phyloP scores from a whole-genome alignment of 2,797 vertebrate species.

The Glyptemys insculpta region DNA sequence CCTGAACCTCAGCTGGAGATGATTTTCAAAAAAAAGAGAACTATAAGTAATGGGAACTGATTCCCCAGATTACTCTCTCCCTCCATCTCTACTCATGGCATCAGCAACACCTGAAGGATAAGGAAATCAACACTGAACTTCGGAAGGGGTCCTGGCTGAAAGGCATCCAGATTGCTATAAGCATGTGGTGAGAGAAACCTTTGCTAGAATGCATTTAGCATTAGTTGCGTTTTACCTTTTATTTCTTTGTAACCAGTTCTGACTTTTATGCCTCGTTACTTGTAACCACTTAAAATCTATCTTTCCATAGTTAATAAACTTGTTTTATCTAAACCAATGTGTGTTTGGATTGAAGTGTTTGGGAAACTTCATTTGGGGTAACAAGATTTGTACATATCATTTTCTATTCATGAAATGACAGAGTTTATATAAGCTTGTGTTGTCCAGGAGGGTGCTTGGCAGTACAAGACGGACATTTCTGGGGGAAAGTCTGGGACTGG shows the following conservation, averaged over 20 bases:
- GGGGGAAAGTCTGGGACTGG: background rate
- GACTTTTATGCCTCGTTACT: background rate
- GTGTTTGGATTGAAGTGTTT: background rate
- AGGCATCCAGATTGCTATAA: background rate
- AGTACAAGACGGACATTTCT: background rate
- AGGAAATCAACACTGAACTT: background rate
- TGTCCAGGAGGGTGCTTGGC: background rate
- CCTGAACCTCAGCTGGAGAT: background rate
- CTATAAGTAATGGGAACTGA: background rate
- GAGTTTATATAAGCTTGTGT: background rate
- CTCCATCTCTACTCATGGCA: background rate
- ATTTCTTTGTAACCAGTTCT: background rate
- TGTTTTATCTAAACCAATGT: background rate
- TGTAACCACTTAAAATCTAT: background rate
- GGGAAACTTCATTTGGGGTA: background rate
- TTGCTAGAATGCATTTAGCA: background rate
- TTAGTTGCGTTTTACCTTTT: background rate
- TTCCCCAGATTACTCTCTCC: background rate
- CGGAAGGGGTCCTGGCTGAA: too few relatives aligned
- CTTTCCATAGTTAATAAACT: background rate
- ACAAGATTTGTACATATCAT: background rate
- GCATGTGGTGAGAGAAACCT: background rate
- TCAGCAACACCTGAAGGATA: background rate
- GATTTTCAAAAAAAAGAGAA: background rate
- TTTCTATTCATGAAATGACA: background rate